phyloP scores from a whole-genome alignment of 2,797 vertebrate species.

The Nannoperca australis region DNA sequence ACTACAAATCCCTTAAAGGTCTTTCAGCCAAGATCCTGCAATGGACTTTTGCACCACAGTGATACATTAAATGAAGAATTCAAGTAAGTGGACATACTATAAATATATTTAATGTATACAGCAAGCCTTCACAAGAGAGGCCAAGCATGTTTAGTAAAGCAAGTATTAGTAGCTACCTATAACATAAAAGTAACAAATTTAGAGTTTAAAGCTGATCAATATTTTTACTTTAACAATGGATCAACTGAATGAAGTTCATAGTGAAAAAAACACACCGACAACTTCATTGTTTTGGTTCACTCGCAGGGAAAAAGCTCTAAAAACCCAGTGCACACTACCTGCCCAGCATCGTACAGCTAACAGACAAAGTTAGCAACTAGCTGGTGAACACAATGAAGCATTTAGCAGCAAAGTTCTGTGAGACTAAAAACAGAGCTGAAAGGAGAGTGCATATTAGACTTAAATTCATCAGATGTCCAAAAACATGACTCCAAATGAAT shows the following conservation, averaged over 20 bases:
- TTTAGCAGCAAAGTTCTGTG: background rate
- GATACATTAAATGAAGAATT: background rate
- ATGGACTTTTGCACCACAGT: background rate
- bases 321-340: too few species aligned
- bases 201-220: background rate
- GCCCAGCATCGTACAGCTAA: too few species aligned
- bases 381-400: background rate
- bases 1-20: background rate
- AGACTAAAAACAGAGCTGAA: background rate
- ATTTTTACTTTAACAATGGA: too few species aligned
- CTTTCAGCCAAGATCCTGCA: slow-evolving; percentile 1
- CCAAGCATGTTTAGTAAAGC: background rate
- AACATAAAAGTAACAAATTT: too few species aligned
- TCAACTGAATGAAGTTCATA: background rate
- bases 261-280: background rate
- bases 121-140: background rate
- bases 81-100: background rate
- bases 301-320: background rate
- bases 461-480: background rate
- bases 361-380: too few species aligned
- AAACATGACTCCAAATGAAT: background rate
- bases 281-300: background rate
- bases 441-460: background rate
- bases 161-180: background rate
- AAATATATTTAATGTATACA: background rate